Evolutionary conservation across 1,140 invertebrate genomes (phyloP).

Genomic region (Heliconius hermathena): DNA sequence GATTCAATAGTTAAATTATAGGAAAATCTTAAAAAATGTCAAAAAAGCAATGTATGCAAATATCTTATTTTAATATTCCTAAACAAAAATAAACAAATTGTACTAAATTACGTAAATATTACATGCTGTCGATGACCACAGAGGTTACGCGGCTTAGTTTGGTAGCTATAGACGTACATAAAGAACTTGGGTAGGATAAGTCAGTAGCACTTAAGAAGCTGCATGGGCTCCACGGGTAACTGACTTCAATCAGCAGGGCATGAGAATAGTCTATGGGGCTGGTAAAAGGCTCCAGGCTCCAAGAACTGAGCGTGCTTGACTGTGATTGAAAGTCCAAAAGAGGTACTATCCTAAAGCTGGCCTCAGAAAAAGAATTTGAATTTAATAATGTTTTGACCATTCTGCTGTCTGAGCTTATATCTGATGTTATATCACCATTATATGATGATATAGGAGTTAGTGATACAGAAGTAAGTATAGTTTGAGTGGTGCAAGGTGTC

Average conservation of each 20-base stretch:
- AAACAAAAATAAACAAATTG: slow-evolving; percentile 1
- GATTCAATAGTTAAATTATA: too few relatives aligned
- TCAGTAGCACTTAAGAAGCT: slow-evolving; percentile 48
- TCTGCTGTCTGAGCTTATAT: slow-evolving; percentile 30
- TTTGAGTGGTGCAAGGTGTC: background rate
- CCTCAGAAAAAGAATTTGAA: slow-evolving; percentile 6
- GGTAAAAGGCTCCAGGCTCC: slow-evolving; percentile 54
- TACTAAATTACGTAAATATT: background rate
- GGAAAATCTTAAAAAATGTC: too few relatives aligned
- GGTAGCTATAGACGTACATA: background rate
- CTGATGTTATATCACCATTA: slow-evolving; percentile 31
- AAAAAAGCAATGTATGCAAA: background rate
- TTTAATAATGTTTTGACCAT: slow-evolving; percentile 37
- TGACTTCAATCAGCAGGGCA: slow-evolving; percentile 34
- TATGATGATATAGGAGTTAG: slow-evolving; percentile 37
- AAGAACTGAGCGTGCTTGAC: slow-evolving; percentile 48
- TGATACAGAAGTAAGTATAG: slow-evolving; percentile 23
- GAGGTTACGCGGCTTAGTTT: background rate
- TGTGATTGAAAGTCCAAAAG: background rate
- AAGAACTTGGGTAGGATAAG: slow-evolving; percentile 52
- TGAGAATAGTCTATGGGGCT: slow-evolving; percentile 39
- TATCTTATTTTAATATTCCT: background rate
- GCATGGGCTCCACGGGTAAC: slow-evolving; percentile 51
- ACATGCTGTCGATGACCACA: background rate
- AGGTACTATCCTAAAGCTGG: background rate